Percentiles rank a stretch among this genome's conserved stretches.
These are phyloP conservation scores for Eumacrocentrus americanus DNA, from an alignment of 2,888 invertebrate species.

Conservation along the genomic window DNA sequence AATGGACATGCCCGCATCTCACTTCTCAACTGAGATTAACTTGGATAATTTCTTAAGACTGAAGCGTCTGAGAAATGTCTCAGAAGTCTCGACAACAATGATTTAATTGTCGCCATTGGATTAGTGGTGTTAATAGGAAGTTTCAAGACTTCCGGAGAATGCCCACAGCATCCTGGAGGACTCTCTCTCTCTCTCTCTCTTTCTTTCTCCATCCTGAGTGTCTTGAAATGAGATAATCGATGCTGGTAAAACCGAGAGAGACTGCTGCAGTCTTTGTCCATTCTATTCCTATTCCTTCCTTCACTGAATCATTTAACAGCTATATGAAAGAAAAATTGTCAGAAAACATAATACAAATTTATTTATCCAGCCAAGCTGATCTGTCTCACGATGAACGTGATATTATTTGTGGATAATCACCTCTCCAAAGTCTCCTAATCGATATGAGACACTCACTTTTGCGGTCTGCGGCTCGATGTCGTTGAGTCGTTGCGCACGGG, in stretches of 20 bases:
- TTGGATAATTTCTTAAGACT: not conserved
- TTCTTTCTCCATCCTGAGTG: too few species aligned
- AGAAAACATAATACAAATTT: too few species aligned
- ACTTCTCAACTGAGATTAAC: not conserved
- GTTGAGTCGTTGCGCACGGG: constrained; percentile 57
- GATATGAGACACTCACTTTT: constrained; percentile 45
- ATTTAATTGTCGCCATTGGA: not conserved
- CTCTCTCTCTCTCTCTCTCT: not conserved
- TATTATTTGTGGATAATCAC: not conserved
- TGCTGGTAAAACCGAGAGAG: not conserved
- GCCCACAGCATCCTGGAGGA: not conserved
- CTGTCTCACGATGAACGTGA: not conserved
- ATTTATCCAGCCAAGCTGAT: not conserved
- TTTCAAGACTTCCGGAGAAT: constrained; percentile 32
- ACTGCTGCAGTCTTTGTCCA: too few species aligned
- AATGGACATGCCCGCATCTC: not conserved
- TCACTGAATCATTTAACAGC: too few species aligned
- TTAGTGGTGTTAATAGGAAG: constrained; percentile 31
- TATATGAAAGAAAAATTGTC: too few species aligned
- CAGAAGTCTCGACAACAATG: not conserved
- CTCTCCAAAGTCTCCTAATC: not conserved
- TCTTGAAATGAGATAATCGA: not conserved
- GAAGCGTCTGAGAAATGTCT: not conserved
- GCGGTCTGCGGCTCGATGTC: constrained; percentile 57
- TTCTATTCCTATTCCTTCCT: too few species aligned